These are phyloP conservation scores for Globia sparganii DNA, from an alignment of 2,888 invertebrate genomes.

Conservation along the genomic window DNA sequence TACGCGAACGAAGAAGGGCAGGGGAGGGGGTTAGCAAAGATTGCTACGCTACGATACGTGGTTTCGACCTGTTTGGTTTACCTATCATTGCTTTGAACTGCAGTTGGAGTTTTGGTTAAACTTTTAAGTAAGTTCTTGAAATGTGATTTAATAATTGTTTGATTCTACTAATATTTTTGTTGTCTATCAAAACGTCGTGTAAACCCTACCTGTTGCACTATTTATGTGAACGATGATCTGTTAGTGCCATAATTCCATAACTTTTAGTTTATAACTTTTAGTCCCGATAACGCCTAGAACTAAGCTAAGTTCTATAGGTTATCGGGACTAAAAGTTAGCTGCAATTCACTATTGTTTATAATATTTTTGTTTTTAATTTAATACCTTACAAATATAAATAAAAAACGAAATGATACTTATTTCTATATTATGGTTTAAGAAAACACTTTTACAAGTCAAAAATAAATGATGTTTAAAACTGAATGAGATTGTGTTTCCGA, in stretches of 20 bases:
- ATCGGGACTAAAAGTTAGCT: too few relatives aligned
- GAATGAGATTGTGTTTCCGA: neutral
- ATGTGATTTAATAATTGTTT: neutral
- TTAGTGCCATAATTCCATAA: neutral
- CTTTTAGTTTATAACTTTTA: too few relatives aligned
- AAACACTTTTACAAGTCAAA: too few relatives aligned
- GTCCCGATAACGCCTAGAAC: too few relatives aligned
- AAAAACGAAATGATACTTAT: neutral
- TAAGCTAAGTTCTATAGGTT: neutral
- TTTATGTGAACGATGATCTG: neutral
- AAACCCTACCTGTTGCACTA: slow-evolving; percentile 4
- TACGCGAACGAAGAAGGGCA: neutral
- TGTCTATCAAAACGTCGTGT: neutral
- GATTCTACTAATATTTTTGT: neutral
- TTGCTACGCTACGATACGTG: slow-evolving; percentile 38
- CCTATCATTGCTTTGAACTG: slow-evolving; percentile 33
- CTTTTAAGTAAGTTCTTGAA: slow-evolving; percentile 7
- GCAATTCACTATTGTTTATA: too few relatives aligned
- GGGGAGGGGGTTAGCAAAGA: slow-evolving; percentile 19
- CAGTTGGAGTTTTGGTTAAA: slow-evolving; percentile 17
- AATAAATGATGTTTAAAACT: neutral
- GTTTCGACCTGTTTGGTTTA: slow-evolving; percentile 30
- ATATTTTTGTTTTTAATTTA: neutral
- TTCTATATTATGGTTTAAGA: neutral
- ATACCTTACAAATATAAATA: neutral